A percentile compares a stretch with the other conserved stretches of the same genome.
Evolutionary conservation across 2,113 vertebrate species (phyloP).

Genomic region (Chascanopsetta lugubris): DNA sequence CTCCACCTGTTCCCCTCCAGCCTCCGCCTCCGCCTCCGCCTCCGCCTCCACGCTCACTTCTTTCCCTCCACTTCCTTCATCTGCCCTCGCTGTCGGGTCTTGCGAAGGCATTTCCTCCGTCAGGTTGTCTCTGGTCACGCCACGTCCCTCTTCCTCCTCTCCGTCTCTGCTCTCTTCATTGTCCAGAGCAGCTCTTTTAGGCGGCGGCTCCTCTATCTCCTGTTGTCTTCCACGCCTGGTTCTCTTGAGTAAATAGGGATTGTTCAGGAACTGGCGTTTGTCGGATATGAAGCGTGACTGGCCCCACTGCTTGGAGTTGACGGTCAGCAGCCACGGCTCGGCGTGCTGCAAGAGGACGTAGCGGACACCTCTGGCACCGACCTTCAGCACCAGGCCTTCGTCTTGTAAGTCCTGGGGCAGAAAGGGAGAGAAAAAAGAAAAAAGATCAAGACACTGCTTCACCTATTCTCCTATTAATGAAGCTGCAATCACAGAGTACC

Average conservation of each 20-base stretch:
- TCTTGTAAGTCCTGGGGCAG: conserved; percentile 58
- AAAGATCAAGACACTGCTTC: neutral
- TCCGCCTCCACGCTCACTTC: neutral
- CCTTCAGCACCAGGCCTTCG: conserved; percentile 54
- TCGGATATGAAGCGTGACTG: neutral
- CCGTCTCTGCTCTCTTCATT: neutral
- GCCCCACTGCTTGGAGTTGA: conserved; percentile 37
- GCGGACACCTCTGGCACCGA: conserved; percentile 48
- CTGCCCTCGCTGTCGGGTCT: neutral
- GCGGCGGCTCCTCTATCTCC: conserved; percentile 13
- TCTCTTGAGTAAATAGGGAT: conserved; percentile 58
- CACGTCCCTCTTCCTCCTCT: accelerated
- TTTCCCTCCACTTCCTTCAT: neutral
- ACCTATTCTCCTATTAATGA: no score
- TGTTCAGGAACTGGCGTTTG: conserved; percentile 4
- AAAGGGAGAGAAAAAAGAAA: neutral
- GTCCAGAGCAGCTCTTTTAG: conserved; percentile 19
- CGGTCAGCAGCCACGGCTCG: conserved; percentile 67
- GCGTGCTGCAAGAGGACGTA: conserved; percentile 66
- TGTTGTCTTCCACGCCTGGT: neutral
- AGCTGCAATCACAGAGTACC: no score
- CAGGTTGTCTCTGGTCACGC: accelerated
- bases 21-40: neutral
- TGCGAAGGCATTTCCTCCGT: neutral
- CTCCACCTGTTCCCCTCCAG: neutral